These are phyloP conservation scores for Drosophila kohkoa DNA, from an alignment of 1,140 invertebrate genomes.

Conservation along the genomic window DNA sequence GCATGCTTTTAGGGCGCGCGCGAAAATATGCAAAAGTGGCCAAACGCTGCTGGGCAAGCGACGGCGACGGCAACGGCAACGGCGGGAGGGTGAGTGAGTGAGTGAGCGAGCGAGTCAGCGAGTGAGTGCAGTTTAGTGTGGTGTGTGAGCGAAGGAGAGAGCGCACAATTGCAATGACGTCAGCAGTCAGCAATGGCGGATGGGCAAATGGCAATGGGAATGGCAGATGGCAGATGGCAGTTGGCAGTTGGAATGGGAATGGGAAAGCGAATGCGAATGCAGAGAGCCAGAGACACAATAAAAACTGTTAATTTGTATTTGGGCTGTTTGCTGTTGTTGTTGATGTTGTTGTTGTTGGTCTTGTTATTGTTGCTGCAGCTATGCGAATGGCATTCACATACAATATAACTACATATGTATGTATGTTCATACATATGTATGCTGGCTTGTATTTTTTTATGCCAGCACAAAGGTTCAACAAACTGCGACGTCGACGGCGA, in stretches of 20 bases:
- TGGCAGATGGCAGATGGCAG: constrained; percentile 37
- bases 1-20: constrained; percentile 65
- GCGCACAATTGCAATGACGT: constrained; percentile 59
- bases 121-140: constrained; percentile 12
- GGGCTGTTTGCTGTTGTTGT: constrained; percentile 32
- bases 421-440: constrained; percentile 17
- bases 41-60: constrained; percentile 8
- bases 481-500: constrained; percentile 34
- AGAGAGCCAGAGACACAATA: constrained; percentile 26
- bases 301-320: constrained; percentile 73
- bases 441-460: constrained; percentile 43
- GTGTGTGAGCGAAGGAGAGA: neutral
- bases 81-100: neutral
- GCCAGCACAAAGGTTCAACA: constrained; percentile 70
- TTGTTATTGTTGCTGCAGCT: constrained; percentile 23
- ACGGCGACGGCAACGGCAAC: neutral
- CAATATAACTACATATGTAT: neutral
- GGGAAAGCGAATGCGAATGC: neutral
- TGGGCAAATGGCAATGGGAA: constrained; percentile 33
- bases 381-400: neutral
- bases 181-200: constrained; percentile 49
- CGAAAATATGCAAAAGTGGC: constrained; percentile 51
- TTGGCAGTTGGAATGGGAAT: constrained; percentile 14
- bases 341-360: constrained; percentile 26
- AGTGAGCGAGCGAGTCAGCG: neutral